Evolutionary conservation across 2,113 vertebrate species (phyloP), one percentile per base, ranked within the genome.

Genomic region (Geococcyx californianus): DNA sequence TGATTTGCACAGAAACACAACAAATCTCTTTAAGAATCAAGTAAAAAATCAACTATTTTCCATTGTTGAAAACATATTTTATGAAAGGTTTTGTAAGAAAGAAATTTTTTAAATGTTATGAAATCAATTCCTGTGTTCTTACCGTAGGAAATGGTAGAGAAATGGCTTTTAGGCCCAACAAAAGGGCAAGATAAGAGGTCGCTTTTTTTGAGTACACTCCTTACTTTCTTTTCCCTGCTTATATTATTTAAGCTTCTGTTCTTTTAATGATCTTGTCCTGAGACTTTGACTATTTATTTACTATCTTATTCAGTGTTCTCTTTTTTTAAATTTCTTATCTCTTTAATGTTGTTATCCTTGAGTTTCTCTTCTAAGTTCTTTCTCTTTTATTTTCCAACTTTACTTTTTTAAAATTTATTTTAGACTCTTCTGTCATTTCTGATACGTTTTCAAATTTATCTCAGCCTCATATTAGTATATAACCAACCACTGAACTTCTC

Each of bases 401-500:
- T 69, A 16, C 8, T 59, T 38, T 26, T 49, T 25, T 4, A 45
- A 54, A 18, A 40, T 68, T 76, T 66, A 45, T 63, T 85, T 79
- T 55, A 74, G 12, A 38, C 20, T 85, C 3, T 76, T 60, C 18
- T 77, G 14, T 63, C 2, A 83, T 72, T 83, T 89, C 23, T 78
- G 17, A 21, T 63, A 8, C 31, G 29, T 26, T 51, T 3, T 80
- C 70, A 73, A 79, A 93, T 76, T n/a, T 59, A 49, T 49, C 55
- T 87, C 1, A 3, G 16, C 23, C 40, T 93, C 13, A 2, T 74
- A 64, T 55, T 90, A 86, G 47, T 91, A 8, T 79, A 28, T 66
- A 79, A 55, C 20, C 15, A 87, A 47, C 29, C 69, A 26, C 3
- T n/a, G 34, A 95, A 88, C 52, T 91, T 93, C 89, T 79, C 76